Evolutionary conservation across 2,888 invertebrate genomes (phyloP).

Genomic region (Meghimatium bilineatum): DNA sequence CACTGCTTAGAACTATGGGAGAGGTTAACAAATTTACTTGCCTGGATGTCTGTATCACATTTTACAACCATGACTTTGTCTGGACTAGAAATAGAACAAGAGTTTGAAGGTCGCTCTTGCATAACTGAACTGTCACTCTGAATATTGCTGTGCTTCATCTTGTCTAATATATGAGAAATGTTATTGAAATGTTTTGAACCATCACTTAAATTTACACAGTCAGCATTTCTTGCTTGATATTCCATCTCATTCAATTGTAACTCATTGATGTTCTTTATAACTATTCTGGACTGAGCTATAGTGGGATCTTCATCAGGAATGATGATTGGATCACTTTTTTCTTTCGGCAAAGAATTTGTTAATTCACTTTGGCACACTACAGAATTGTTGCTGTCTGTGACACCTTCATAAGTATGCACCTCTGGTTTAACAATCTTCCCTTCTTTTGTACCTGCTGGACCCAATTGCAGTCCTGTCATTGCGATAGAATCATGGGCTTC

Average conservation of each 20-base stretch:
- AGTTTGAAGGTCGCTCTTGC: too few species aligned
- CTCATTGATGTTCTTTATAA: background rate
- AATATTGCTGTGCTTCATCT: background rate
- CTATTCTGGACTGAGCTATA: background rate
- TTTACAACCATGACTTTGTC: background rate
- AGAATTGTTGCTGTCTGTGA: background rate
- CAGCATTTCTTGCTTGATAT: background rate
- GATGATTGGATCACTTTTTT: background rate
- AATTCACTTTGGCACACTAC: background rate
- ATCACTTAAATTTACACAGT: background rate
- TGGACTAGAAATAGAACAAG: background rate
- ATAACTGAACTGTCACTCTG: background rate
- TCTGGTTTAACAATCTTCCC: background rate
- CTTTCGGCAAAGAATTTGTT: background rate
- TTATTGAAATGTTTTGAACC: background rate
- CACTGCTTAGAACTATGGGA: background rate
- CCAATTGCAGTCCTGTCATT: background rate
- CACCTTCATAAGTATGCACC: background rate
- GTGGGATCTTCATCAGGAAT: too few species aligned
- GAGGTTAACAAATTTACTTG: background rate
- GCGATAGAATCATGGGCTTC: background rate
- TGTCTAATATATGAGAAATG: background rate
- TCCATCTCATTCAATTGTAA: background rate
- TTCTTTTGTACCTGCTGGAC: background rate
- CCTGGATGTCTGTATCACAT: background rate